Conservation (phyloP, 2,888 invertebrate species). For the Perdita meconis region DNA sequence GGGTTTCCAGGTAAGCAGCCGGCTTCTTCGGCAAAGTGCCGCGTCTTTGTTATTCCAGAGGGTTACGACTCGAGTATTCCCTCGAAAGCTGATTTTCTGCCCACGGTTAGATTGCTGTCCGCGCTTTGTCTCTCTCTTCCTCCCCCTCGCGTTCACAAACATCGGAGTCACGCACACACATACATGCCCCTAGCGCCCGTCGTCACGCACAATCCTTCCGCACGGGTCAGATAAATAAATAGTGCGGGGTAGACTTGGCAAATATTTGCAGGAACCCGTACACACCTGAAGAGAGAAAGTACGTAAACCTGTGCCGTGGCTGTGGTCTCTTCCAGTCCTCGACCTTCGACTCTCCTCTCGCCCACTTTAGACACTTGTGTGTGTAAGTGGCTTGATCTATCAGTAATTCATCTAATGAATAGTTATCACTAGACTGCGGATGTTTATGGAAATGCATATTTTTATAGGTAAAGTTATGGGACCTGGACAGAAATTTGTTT, state of each 20-base stretch:
- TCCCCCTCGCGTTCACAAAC: constrained; percentile 40
- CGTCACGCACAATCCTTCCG: constrained; percentile 62
- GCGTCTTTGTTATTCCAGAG: constrained; percentile 54
- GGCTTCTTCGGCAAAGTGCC: constrained; percentile 44
- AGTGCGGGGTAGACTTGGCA: constrained; percentile 70
- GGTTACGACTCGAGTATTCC: constrained; percentile 54
- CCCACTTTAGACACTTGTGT: background rate
- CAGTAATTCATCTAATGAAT: background rate
- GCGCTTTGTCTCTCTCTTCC: constrained; percentile 37
- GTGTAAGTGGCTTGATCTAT: background rate
- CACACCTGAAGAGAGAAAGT: constrained; percentile 60
- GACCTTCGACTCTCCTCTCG: constrained; percentile 46
- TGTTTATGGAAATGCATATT: too few species aligned
- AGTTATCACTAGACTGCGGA: too few species aligned
- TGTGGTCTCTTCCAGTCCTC: constrained; percentile 33
- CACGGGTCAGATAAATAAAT: constrained; percentile 74
- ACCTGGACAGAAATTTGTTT: too few species aligned
- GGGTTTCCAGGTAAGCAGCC: constrained; percentile 40
- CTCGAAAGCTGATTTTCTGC: constrained; percentile 62
- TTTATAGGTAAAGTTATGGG: too few species aligned
- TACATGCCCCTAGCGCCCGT: constrained; percentile 16
- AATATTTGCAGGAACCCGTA: constrained; percentile 69
- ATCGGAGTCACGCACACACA: constrained; percentile 29
- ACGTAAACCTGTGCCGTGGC: constrained; percentile 33
- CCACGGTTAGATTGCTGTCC: constrained; percentile 48